Evolutionary conservation across 1,140 invertebrate species (phyloP).

Genomic region (Drosophila tani): DNA sequence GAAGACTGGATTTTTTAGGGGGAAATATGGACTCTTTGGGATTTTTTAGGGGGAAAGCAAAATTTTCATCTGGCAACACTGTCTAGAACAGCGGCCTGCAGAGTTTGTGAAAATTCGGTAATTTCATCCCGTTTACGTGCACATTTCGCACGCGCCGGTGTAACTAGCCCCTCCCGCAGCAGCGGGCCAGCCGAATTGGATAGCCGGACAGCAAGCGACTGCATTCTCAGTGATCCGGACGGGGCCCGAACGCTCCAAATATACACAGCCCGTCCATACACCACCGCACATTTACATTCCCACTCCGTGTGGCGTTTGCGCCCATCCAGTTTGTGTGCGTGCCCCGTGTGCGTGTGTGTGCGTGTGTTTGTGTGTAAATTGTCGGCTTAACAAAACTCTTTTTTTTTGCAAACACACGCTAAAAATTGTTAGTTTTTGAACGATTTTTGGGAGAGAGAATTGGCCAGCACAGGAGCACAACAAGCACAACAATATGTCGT

Average conservation of each 20-base stretch:
- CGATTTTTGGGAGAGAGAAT: slow-evolving; percentile 22
- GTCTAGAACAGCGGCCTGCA: slow-evolving; percentile 34
- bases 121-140: slow-evolving; percentile 34
- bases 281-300: slow-evolving; percentile 54
- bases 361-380: slow-evolving; percentile 40
- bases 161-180: slow-evolving; percentile 1
- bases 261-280: slow-evolving; percentile 15
- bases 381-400: slow-evolving; percentile 58
- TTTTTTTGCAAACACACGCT: slow-evolving; percentile 56
- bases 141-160: slow-evolving; percentile 3
- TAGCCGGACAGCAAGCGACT: neutral
- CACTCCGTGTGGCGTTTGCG: slow-evolving; percentile 57
- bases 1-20: too few relatives aligned
- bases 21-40: too few relatives aligned
- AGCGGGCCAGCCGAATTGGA: slow-evolving; percentile 1
- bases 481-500: slow-evolving; percentile 74
- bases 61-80: too few relatives aligned
- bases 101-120: slow-evolving; percentile 48
- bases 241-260: neutral
- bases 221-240: slow-evolving; percentile 10
- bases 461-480: slow-evolving; percentile 10
- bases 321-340: slow-evolving; percentile 18
- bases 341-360: slow-evolving; percentile 40
- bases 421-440: slow-evolving; percentile 26
- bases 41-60: too few relatives aligned